Conservation (phyloP, 2,888 invertebrate species). For the Drosophila phalerata region DNA sequence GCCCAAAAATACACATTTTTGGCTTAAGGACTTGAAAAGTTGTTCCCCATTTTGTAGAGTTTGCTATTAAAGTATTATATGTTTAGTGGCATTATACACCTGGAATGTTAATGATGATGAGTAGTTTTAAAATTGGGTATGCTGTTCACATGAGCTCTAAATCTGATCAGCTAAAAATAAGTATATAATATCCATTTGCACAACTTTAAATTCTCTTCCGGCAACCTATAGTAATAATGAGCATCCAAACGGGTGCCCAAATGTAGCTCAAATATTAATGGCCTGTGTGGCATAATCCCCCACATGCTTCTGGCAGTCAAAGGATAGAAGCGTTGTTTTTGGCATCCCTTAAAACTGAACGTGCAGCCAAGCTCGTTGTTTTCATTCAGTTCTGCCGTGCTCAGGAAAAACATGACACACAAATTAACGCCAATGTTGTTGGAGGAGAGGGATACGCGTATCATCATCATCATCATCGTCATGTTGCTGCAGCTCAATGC, state of each 20-base stretch:
- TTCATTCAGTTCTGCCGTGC: constrained; percentile 33
- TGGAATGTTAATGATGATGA: constrained; percentile 8
- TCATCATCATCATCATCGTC: constrained; percentile 5
- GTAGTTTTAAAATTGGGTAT: constrained; percentile 2
- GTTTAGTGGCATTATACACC: neutral
- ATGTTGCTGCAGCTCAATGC: constrained; percentile 24
- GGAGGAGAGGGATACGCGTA: constrained; percentile 7
- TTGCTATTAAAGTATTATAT: neutral
- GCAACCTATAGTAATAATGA: constrained; percentile 31
- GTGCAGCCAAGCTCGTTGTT: constrained; percentile 28
- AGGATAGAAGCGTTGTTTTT: constrained; percentile 34
- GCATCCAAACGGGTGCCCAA: constrained; percentile 23
- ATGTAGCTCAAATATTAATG: constrained; percentile 35
- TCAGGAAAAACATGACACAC: constrained; percentile 34
- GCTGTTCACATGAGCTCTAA: constrained; percentile 7
- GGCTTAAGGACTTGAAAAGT: neutral
- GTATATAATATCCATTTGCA: neutral
- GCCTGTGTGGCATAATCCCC: constrained; percentile 30
- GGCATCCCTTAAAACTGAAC: constrained; percentile 1
- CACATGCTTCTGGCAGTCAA: constrained; percentile 27
- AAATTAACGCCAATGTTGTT: constrained; percentile 46
- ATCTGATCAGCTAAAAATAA: constrained; percentile 23
- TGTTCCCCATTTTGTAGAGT: too few relatives aligned
- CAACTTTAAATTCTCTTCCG: constrained; percentile 22
- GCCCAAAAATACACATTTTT: neutral